Evolutionary conservation across 2,797 vertebrate species (phyloP), one percentile per base, ranked within the genome.

Genomic region (Ambastaia sidthimunki): DNA sequence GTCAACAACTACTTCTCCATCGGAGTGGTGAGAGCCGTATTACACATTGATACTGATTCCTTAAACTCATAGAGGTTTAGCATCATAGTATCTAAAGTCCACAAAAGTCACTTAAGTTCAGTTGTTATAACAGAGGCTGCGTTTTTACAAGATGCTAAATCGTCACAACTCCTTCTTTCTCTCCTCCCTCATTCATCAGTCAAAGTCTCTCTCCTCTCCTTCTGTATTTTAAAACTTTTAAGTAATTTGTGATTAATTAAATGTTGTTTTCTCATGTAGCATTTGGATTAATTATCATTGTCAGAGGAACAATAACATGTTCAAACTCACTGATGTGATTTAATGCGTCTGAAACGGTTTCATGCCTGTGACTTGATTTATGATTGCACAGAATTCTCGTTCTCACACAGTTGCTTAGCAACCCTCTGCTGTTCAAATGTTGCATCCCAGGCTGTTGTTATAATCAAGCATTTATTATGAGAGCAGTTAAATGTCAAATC

Each of bases 1-100:
- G 95, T 98, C 92, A 98, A 98, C 92, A 98, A 98, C 91, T 98
- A 98, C 82, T 98, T 98, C 90, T 98, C 97, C 78, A 97, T 98
- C 0, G 97, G 97, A 57, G 97, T 98, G 95, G 97, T 98, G 88
- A 96, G 97, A 78, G 54, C n/a, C 59, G 28, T 12, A 9, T 41
- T 54, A 11, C 16, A 0, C 0, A 41, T 76, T 50, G n/a, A 13
- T 12, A 28, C 5, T 19, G 28, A 10, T 44, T 9, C 41, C 41
- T 44, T 2, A 44, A 44, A 44, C 28, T 54, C 47, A 54, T 15
- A 37, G 44, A 74, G 72, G 21, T 13, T 65, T 19, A 44, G 23
- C 4, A 47, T 47, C n/a, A 21, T 18, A 11, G 3, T 10, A 7
- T 65, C 25, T 16, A 18, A 63, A 50, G 10, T 16, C 44, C 23